These are phyloP conservation scores for Torymus auratus DNA, from an alignment of 2,888 invertebrate species.

Conservation along the genomic window DNA sequence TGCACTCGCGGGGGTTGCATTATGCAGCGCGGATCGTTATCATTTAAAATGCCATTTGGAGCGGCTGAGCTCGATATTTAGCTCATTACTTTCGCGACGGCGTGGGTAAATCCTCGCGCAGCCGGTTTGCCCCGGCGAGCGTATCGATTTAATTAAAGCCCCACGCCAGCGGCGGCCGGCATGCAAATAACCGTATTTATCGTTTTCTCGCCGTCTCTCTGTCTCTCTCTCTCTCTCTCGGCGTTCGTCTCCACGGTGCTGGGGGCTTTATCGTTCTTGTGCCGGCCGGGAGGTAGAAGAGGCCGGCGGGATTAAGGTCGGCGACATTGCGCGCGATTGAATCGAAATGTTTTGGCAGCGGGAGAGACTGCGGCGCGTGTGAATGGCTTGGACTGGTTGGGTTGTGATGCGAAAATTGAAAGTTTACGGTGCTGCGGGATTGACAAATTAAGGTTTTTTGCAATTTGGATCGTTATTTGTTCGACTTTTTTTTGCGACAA, in stretches of 20 bases:
- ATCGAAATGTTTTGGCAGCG: constrained; percentile 12
- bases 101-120: constrained; percentile 8
- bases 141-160: constrained; percentile 37
- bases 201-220: not conserved
- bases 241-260: not conserved
- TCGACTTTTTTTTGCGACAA: no score
- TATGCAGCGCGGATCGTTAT: not conserved
- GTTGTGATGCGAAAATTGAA: no score
- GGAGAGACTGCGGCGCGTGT: not conserved
- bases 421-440: no score
- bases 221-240: not conserved
- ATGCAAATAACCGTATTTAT: constrained; percentile 25
- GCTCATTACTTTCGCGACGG: constrained; percentile 29
- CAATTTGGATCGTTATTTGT: no score
- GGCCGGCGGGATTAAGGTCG: not conserved
- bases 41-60: constrained; percentile 21
- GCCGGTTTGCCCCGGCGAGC: not conserved
- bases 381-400: no score
- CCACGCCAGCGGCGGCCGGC: not conserved
- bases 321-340: constrained; percentile 2
- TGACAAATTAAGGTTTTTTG: no score
- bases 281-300: not conserved
- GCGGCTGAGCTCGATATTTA: not conserved
- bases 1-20: not conserved
- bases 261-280: not conserved